These are phyloP conservation scores for Abrostola triplasia DNA, from an alignment of 2,888 invertebrate genomes.

Conservation along the genomic window DNA sequence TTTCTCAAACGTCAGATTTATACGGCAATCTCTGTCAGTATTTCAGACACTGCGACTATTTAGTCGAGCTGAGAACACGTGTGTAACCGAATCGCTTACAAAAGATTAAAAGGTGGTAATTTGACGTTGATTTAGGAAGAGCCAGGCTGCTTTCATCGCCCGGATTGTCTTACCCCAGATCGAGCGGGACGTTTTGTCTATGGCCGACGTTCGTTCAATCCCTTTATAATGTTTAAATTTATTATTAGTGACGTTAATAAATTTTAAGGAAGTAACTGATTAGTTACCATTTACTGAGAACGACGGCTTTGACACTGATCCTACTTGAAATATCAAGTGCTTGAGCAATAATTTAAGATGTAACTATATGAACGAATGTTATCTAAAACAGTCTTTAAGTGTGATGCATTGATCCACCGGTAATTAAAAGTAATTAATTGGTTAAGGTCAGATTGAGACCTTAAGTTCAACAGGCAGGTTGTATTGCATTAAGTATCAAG, in stretches of 20 bases:
- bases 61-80: slow-evolving; percentile 76
- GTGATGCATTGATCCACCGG: too few relatives aligned
- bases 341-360: too few relatives aligned
- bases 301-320: slow-evolving; percentile 42
- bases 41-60: slow-evolving; percentile 71
- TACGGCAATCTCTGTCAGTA: slow-evolving; percentile 75
- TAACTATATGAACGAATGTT: neutral
- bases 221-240: slow-evolving; percentile 74
- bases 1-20: slow-evolving; percentile 84
- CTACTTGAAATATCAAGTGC: slow-evolving; percentile 9
- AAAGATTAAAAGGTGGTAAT: slow-evolving; percentile 88
- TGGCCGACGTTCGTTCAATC: slow-evolving; percentile 49
- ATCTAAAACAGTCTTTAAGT: neutral
- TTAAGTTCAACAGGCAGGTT: too few relatives aligned
- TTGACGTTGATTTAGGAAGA: slow-evolving; percentile 87
- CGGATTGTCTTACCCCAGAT: slow-evolving; percentile 80
- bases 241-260: slow-evolving; percentile 73
- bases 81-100: slow-evolving; percentile 85
- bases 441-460: too few relatives aligned
- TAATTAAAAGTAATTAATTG: too few relatives aligned
- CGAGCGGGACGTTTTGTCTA: slow-evolving; percentile 73
- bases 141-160: slow-evolving; percentile 76
- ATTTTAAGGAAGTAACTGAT: slow-evolving; percentile 59
- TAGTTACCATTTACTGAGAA: slow-evolving; percentile 50
- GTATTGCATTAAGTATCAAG: too few relatives aligned